Conservation (phyloP, 1,140 invertebrate genomes). For the Venturia canescens region DNA sequence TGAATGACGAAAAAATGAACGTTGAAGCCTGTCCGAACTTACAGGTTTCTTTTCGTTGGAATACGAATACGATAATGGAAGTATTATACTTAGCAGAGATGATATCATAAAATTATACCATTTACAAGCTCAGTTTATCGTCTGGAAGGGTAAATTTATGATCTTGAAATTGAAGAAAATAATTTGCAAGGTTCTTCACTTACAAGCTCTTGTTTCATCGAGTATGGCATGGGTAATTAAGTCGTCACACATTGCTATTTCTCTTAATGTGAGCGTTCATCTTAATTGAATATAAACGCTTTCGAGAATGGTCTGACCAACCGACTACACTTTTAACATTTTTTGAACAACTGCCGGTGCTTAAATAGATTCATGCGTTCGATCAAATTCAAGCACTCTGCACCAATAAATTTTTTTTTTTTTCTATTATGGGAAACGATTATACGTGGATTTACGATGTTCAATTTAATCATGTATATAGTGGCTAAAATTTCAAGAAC, state of each 20-base stretch:
- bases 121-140: background rate
- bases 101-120: constrained; percentile 4
- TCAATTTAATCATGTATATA: no score
- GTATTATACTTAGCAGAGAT: constrained; percentile 1
- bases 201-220: constrained; percentile 46
- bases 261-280: constrained; percentile 43
- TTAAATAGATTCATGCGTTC: no score
- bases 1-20: background rate
- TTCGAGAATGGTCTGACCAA: constrained; percentile 27
- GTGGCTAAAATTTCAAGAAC: no score
- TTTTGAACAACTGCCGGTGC: background rate
- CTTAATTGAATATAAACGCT: constrained; percentile 49
- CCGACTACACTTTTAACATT: background rate
- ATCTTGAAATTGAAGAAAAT: constrained; percentile 26
- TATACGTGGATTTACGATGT: no score
- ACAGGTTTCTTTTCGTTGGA: background rate
- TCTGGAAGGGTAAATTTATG: constrained; percentile 5
- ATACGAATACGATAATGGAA: background rate
- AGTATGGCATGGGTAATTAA: constrained; percentile 48
- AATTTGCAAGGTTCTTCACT: constrained; percentile 9
- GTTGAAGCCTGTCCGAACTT: no score
- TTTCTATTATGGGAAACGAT: no score
- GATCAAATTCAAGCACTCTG: no score
- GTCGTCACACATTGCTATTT: constrained; percentile 49
- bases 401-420: no score